Evolutionary conservation across 2,888 invertebrate species (phyloP).

Genomic region (Oscheius sp.): DNA sequence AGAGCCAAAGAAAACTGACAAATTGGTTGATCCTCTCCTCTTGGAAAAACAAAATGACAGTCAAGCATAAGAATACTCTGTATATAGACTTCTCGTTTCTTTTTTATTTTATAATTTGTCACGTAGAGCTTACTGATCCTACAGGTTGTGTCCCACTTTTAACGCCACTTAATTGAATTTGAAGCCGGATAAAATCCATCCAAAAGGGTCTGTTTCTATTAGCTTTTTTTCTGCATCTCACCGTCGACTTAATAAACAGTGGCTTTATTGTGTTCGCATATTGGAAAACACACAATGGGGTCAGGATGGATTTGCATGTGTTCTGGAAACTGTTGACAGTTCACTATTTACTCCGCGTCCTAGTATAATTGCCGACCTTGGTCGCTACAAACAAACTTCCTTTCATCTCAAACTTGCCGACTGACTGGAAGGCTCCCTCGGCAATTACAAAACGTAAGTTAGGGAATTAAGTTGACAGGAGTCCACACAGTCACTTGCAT

Average conservation of each 20-base stretch:
- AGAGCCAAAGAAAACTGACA: slow-evolving; percentile 24
- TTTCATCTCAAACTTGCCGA: slow-evolving; percentile 18
- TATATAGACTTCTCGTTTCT: neutral
- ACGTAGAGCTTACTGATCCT: slow-evolving; percentile 23
- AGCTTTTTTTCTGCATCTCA: slow-evolving; percentile 23
- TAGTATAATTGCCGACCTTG: slow-evolving; percentile 17
- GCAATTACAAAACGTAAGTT: too few species aligned
- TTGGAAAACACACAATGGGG: neutral
- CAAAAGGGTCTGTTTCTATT: slow-evolving; percentile 3
- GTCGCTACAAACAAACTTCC: slow-evolving; percentile 23
- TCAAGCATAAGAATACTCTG: neutral
- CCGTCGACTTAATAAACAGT: slow-evolving; percentile 23
- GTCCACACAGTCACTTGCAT: too few species aligned
- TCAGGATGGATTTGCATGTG: neutral
- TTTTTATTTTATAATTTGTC: too few species aligned
- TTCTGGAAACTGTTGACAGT: slow-evolving; percentile 18
- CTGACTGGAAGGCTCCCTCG: neutral
- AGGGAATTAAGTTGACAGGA: too few species aligned
- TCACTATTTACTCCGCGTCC: slow-evolving; percentile 21
- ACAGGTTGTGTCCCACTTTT: slow-evolving; percentile 25
- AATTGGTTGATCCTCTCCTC: slow-evolving; percentile 16
- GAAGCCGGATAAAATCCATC: slow-evolving; percentile 7
- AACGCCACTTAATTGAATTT: slow-evolving; percentile 1
- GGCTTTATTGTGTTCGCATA: neutral
- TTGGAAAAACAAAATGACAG: slow-evolving; percentile 7